A percentile compares a stretch with the other conserved stretches of the same genome.
These are phyloP conservation scores for Leistus spinibarbis DNA, from an alignment of 2,888 invertebrate species.

Conservation along the genomic window DNA sequence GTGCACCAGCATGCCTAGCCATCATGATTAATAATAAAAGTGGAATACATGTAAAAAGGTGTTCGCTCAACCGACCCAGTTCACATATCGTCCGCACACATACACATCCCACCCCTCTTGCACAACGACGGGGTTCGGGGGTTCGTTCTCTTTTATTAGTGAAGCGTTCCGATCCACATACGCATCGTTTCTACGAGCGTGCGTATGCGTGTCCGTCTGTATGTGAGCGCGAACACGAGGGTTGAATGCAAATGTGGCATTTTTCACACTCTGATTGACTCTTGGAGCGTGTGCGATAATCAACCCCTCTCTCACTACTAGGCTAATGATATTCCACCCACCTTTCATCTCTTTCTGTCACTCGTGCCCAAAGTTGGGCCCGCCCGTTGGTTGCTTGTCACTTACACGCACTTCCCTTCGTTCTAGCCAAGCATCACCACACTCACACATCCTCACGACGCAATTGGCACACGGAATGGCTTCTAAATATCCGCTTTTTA, in stretches of 20 bases:
- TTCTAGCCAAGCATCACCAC: background rate
- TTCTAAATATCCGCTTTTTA: conserved; percentile 38
- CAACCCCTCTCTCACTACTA: conserved; percentile 18
- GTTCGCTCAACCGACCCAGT: background rate
- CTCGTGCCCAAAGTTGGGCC: background rate
- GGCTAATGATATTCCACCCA: conserved; percentile 35
- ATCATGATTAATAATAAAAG: background rate
- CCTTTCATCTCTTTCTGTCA: conserved; percentile 3
- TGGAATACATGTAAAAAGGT: background rate
- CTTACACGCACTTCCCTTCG: conserved; percentile 19
- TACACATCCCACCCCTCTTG: background rate
- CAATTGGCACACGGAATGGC: conserved; percentile 1
- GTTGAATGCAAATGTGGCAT: conserved; percentile 39
- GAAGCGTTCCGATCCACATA: background rate
- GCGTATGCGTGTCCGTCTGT: conserved; percentile 17
- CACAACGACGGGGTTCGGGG: no score
- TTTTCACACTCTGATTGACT: conserved; percentile 39
- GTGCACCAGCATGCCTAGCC: background rate
- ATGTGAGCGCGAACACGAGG: conserved; percentile 28
- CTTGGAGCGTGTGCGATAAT: conserved; percentile 33
- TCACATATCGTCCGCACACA: background rate
- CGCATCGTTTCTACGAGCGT: background rate
- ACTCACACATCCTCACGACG: conserved; percentile 5
- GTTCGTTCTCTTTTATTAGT: background rate
- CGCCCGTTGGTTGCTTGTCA: conserved; percentile 15